These are phyloP conservation scores for Timema podura DNA, from an alignment of 2,888 invertebrate species.

Conservation along the genomic window DNA sequence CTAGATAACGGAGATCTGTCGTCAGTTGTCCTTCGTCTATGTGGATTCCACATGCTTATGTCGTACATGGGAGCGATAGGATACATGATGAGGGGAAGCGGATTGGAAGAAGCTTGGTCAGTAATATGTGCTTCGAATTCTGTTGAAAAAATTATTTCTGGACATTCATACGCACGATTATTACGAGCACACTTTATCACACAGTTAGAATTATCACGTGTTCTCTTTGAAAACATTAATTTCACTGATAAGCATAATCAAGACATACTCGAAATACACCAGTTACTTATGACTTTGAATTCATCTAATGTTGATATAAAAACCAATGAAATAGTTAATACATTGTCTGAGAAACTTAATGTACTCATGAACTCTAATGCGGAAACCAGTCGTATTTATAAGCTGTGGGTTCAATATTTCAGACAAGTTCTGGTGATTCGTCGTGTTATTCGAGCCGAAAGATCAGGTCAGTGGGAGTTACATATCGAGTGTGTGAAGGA, in stretches of 20 bases:
- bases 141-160: slow-evolving; percentile 1
- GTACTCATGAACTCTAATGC: background rate
- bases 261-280: background rate
- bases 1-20: background rate
- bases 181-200: background rate
- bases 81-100: too few species aligned
- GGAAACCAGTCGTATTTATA: background rate
- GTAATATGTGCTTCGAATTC: background rate
- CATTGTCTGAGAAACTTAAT: background rate
- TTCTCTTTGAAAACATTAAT: background rate
- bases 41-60: too few species aligned
- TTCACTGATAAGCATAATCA: background rate
- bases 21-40: background rate
- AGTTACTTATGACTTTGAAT: background rate
- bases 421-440: background rate
- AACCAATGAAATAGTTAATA: background rate
- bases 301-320: background rate
- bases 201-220: background rate
- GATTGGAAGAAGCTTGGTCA: slow-evolving; percentile 5
- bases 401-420: background rate
- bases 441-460: background rate
- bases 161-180: slow-evolving; percentile 1
- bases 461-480: slow-evolving; percentile 5
- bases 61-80: too few species aligned
- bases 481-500: slow-evolving; percentile 1